phyloP scores from a whole-genome alignment of 1,140 invertebrate genomes.

The Aphis gossypii region DNA sequence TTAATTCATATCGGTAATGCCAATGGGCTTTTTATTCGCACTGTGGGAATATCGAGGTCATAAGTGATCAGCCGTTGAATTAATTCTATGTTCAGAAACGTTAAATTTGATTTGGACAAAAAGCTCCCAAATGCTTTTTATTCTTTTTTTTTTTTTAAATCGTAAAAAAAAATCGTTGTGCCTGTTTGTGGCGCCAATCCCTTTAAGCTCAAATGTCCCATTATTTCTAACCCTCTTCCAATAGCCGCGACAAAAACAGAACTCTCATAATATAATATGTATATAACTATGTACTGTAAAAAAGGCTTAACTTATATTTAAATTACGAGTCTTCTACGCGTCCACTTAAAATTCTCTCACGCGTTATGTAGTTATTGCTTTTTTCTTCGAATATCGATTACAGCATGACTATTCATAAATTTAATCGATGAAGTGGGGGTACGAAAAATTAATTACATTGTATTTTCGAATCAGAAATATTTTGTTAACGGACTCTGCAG shows the following conservation, averaged over 20 bases:
- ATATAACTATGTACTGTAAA: neutral
- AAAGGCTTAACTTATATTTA: slow-evolving; percentile 49
- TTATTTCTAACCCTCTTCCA: slow-evolving; percentile 55
- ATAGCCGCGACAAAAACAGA: slow-evolving; percentile 52
- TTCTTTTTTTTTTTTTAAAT: slow-evolving; percentile 16
- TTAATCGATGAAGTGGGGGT: neutral
- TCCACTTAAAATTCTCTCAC: slow-evolving; percentile 39
- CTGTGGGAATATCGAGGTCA: slow-evolving; percentile 34
- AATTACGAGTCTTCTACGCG: neutral
- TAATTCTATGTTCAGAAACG: neutral
- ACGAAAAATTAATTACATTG: slow-evolving; percentile 53
- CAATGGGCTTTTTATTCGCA: slow-evolving; percentile 12
- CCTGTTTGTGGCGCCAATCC: slow-evolving; percentile 55
- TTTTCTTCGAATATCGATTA: slow-evolving; percentile 27
- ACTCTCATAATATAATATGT: slow-evolving; percentile 4
- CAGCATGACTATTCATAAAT: neutral
- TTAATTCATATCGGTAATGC: slow-evolving; percentile 33
- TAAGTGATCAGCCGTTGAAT: slow-evolving; percentile 20
- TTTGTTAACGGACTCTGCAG: slow-evolving; percentile 31
- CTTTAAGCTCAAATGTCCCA: slow-evolving; percentile 35
- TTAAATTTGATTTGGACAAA: slow-evolving; percentile 3
- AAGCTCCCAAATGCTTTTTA: slow-evolving; percentile 30
- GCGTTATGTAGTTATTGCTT: neutral
- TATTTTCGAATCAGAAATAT: neutral
- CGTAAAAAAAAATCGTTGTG: slow-evolving; percentile 12